phyloP scores from a whole-genome alignment of 1,140 invertebrate genomes.

The Adoxophyes honmai region DNA sequence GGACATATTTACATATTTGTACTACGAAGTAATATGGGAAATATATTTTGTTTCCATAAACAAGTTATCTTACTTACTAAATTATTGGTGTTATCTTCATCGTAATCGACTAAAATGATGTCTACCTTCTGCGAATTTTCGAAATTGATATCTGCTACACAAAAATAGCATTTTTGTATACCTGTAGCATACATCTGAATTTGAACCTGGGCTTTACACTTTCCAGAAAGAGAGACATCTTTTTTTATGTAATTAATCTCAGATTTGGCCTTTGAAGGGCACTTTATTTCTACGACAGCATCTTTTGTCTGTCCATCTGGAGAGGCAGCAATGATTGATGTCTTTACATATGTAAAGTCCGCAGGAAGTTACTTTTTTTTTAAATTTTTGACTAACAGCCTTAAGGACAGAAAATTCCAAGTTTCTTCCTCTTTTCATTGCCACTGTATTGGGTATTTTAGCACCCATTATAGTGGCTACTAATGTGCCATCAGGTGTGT shows the following conservation, averaged over 20 bases:
- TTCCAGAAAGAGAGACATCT: slow-evolving; percentile 5
- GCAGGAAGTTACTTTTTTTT: too few species aligned
- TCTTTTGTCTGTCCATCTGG: too few species aligned
- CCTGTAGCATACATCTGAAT: neutral
- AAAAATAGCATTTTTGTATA: slow-evolving; percentile 10
- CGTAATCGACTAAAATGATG: neutral
- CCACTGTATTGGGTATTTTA: slow-evolving; percentile 15
- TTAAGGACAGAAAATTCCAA: too few species aligned
- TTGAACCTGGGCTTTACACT: slow-evolving; percentile 1
- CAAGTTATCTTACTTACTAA: too few species aligned
- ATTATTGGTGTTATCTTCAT: too few species aligned
- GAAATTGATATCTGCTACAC: slow-evolving; percentile 1
- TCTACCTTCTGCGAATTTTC: neutral
- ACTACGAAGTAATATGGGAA: too few species aligned
- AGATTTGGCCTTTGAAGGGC: slow-evolving; percentile 25
- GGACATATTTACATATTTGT: too few species aligned
- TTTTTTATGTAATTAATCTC: slow-evolving; percentile 27
- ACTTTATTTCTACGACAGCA: slow-evolving; percentile 14
- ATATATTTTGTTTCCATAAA: too few species aligned
- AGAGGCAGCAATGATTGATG: too few species aligned
- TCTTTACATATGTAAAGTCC: too few species aligned
- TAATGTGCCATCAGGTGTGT: slow-evolving; percentile 35
- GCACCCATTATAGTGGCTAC: slow-evolving; percentile 27
- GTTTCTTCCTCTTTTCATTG: slow-evolving; percentile 31
- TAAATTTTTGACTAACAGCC: too few species aligned